phyloP scores from a whole-genome alignment of 2,113 vertebrate genomes.

The Eubucco bourcierii region DNA sequence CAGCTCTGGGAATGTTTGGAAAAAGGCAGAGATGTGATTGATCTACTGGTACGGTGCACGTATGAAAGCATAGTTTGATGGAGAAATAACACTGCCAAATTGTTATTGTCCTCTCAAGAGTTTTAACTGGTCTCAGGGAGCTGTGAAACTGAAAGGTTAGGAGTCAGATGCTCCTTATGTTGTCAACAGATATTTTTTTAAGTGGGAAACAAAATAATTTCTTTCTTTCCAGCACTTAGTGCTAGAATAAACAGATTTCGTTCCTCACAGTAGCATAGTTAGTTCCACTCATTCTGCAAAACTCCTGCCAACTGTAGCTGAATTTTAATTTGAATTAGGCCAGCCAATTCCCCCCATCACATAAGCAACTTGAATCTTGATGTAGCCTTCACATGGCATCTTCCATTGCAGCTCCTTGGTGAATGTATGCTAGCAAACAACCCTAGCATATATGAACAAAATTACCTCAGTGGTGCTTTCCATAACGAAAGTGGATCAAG shows the following conservation, averaged over 20 bases:
- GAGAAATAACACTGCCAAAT: not conserved
- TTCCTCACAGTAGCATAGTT: not conserved
- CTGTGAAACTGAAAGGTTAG: not conserved
- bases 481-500: not conserved
- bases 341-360: not conserved
- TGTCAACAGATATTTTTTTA: not conserved
- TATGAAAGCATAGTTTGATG: not conserved
- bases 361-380: not conserved
- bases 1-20: not conserved
- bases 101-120: not conserved
- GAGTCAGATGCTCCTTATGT: not conserved
- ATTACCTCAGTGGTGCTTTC: not conserved
- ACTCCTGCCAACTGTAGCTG: not conserved
- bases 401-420: not conserved
- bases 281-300: not conserved
- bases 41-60: too few relatives aligned
- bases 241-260: not conserved
- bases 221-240: not conserved
- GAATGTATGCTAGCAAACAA: not conserved
- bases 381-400: not conserved
- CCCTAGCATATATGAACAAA: not conserved
- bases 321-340: not conserved
- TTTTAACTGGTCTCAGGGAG: not conserved
- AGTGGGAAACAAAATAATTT: not conserved
- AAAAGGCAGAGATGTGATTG: not conserved